These are phyloP conservation scores for Apamea anceps DNA, from an alignment of 2,888 invertebrate genomes.

Conservation along the genomic window DNA sequence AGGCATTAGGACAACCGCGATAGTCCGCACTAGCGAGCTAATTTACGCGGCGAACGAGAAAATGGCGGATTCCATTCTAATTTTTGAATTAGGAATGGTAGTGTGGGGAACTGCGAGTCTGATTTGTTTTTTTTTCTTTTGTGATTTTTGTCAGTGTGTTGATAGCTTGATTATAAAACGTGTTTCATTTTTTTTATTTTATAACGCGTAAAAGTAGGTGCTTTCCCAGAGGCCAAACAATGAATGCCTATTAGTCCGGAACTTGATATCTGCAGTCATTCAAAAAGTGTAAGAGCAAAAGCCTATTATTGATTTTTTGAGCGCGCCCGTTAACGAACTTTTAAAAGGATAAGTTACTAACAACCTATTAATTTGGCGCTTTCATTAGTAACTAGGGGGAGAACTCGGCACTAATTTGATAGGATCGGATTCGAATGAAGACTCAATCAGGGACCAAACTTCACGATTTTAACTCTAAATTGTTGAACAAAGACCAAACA, in stretches of 20 bases:
- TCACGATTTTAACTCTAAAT: conserved; percentile 35
- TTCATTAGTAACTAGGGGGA: conserved; percentile 54
- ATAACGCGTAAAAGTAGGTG: neutral
- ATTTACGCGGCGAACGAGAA: conserved; percentile 59
- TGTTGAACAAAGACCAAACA: conserved; percentile 62
- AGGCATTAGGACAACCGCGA: conserved; percentile 74
- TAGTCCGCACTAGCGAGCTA: conserved; percentile 62
- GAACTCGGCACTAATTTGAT: conserved; percentile 51
- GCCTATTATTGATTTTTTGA: conserved; percentile 35
- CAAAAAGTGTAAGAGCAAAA: conserved; percentile 36
- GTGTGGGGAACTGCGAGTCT: conserved; percentile 1
- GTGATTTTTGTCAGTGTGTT: neutral
- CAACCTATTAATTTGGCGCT: conserved; percentile 55
- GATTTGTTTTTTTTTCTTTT: neutral
- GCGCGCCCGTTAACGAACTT: conserved; percentile 44
- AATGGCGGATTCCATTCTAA: conserved; percentile 50
- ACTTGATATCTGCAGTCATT: conserved; percentile 18
- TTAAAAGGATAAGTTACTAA: conserved; percentile 59
- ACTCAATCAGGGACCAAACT: conserved; percentile 41
- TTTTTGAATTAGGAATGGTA: conserved; percentile 54
- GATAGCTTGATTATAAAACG: neutral
- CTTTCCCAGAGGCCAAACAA: neutral
- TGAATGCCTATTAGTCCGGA: neutral
- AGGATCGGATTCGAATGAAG: conserved; percentile 43
- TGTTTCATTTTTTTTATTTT: neutral